phyloP scores from a whole-genome alignment of 2,113 vertebrate genomes.

The Chaetorhynchus papuensis region DNA sequence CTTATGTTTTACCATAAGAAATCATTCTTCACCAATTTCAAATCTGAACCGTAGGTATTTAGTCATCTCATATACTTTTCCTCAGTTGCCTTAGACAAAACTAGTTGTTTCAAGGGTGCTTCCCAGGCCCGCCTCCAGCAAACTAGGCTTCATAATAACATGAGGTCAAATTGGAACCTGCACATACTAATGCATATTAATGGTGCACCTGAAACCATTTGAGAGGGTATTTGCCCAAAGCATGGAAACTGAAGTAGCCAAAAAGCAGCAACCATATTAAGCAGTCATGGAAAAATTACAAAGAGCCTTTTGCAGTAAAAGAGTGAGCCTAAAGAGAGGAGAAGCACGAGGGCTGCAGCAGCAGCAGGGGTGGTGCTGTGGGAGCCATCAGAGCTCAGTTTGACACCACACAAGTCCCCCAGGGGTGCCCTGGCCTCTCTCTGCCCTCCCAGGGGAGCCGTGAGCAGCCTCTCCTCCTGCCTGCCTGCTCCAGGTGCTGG shows the following conservation, averaged over 20 bases:
- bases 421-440: fast-evolving
- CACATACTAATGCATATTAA: fast-evolving
- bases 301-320: background rate
- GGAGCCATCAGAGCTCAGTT: background rate
- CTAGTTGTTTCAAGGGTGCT: background rate
- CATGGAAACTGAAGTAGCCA: fast-evolving
- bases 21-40: background rate
- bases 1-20: background rate
- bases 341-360: background rate
- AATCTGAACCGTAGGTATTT: background rate
- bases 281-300: background rate
- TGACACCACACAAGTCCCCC: fast-evolving
- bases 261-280: background rate
- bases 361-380: fast-evolving
- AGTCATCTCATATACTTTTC: background rate
- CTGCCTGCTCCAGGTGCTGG: fast-evolving
- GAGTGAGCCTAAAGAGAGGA: background rate
- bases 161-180: background rate
- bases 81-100: background rate
- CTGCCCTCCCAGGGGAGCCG: fast-evolving
- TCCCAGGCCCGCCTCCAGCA: background rate
- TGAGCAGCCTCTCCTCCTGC: background rate
- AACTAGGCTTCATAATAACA: background rate
- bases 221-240: background rate
- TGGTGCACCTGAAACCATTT: background rate